phyloP scores from a whole-genome alignment of 1,140 invertebrate species.

The Drosophila truncata region DNA sequence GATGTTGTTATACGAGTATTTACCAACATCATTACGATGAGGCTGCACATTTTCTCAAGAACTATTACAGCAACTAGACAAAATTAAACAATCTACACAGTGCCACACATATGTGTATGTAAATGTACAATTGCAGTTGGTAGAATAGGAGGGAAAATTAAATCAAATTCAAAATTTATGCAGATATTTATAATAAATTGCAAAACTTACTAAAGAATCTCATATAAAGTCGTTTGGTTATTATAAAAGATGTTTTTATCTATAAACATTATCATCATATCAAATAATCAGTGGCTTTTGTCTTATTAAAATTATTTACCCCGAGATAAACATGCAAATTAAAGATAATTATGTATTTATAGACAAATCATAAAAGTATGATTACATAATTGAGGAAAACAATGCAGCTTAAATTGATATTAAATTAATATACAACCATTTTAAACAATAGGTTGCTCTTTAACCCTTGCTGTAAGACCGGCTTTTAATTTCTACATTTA shows the following conservation, averaged over 20 bases:
- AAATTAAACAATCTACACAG: conserved; percentile 64
- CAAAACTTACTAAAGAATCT: not conserved
- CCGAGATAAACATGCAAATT: not conserved
- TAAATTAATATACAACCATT: not conserved
- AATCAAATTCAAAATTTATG: too few relatives aligned
- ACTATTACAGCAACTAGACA: conserved; percentile 75
- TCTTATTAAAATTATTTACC: too few relatives aligned
- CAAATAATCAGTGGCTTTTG: not conserved
- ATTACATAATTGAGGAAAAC: not conserved
- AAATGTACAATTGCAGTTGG: not conserved
- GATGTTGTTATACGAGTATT: conserved; percentile 65
- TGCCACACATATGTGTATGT: conserved; percentile 4
- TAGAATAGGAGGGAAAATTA: conserved; percentile 10
- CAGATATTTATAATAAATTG: too few relatives aligned
- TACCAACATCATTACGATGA: conserved; percentile 78
- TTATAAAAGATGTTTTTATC: not conserved
- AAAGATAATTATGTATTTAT: not conserved
- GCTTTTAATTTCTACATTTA: not conserved
- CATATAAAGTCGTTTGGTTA: not conserved
- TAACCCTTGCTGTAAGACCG: not conserved
- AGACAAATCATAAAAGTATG: not conserved
- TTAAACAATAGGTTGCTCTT: conserved; percentile 6
- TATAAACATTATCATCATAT: not conserved
- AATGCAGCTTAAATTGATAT: not conserved
- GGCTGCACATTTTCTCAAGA: conserved; percentile 78